A percentile compares a stretch with the other conserved stretches of the same genome.
phyloP scores from a whole-genome alignment of 2,113 vertebrate genomes.

The Ailurus styani region DNA sequence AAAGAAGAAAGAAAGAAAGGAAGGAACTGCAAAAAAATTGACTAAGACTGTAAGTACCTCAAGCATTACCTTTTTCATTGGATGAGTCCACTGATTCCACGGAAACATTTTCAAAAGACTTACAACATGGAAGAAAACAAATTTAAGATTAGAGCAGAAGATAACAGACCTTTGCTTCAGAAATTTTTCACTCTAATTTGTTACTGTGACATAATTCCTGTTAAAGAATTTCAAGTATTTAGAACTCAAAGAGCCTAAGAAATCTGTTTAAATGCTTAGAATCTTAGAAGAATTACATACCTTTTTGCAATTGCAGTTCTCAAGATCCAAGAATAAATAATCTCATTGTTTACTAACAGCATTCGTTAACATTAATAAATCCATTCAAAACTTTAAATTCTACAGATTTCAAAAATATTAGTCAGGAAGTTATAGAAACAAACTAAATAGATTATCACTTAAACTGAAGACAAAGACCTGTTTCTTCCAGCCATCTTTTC shows the following conservation, averaged over 20 bases:
- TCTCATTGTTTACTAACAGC: slow-evolving; percentile 46
- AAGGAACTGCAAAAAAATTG: not conserved
- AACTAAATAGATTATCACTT: not conserved
- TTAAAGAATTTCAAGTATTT: slow-evolving; percentile 56
- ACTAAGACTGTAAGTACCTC: slow-evolving; percentile 75
- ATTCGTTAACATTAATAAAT: slow-evolving; percentile 25
- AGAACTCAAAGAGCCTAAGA: slow-evolving; percentile 13
- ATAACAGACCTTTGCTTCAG: slow-evolving; percentile 34
- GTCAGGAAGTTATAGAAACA: slow-evolving; percentile 18
- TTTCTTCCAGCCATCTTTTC: not conserved
- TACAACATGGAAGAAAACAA: slow-evolving; percentile 72
- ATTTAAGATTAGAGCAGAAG: slow-evolving; percentile 66
- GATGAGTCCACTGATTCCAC: slow-evolving; percentile 91
- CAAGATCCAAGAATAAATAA: slow-evolving; percentile 50
- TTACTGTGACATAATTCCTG: slow-evolving; percentile 39
- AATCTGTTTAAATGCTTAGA: slow-evolving; percentile 54
- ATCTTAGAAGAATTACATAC: slow-evolving; percentile 38
- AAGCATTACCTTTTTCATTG: slow-evolving; percentile 92
- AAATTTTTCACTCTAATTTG: slow-evolving; percentile 8
- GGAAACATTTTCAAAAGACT: slow-evolving; percentile 96
- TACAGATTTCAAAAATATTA: slow-evolving; percentile 32
- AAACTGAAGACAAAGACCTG: not conserved
- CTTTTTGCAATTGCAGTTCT: slow-evolving; percentile 36
- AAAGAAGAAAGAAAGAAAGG: not conserved
- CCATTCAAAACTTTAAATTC: slow-evolving; percentile 25